A percentile compares a stretch with the other conserved stretches of the same genome.
Evolutionary conservation across 2,888 invertebrate species (phyloP).

Genomic region (Caenorhabditis imperialis): DNA sequence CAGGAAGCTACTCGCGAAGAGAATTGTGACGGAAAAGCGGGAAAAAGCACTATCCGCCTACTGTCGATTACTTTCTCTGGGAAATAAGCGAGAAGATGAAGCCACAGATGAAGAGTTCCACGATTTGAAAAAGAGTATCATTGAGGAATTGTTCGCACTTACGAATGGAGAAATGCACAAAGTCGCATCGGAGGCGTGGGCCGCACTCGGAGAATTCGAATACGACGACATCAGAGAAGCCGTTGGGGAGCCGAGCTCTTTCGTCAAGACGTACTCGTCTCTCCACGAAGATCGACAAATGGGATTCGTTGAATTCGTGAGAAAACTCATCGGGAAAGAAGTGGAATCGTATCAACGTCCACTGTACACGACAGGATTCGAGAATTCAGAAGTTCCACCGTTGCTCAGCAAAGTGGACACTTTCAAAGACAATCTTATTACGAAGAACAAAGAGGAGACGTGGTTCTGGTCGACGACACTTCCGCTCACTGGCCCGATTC

Average conservation of each 20-base stretch:
- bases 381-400: conserved; percentile 10
- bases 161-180: neutral
- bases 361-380: conserved; percentile 15
- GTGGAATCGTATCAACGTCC: conserved; percentile 27
- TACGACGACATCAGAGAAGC: conserved; percentile 5
- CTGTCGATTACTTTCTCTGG: conserved; percentile 16
- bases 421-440: conserved; percentile 18
- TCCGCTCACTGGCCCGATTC: conserved; percentile 19
- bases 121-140: conserved; percentile 6
- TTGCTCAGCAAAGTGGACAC: conserved; percentile 22
- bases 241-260: neutral
- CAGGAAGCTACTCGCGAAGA: conserved; percentile 8
- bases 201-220: conserved; percentile 1
- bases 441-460: conserved; percentile 17
- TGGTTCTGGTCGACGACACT: conserved; percentile 46
- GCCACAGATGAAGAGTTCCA: conserved; percentile 12
- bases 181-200: conserved; percentile 36
- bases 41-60: conserved; percentile 14
- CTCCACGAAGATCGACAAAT: neutral
- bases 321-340: conserved; percentile 2
- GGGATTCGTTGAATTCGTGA: conserved; percentile 32
- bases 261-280: neutral
- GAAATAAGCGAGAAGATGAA: conserved; percentile 9
- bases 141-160: conserved; percentile 24
- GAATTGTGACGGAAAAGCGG: neutral